Base-by-base conservation (phyloP, 2,113 vertebrate genomes). In the cat (Felis catus) region DNA sequence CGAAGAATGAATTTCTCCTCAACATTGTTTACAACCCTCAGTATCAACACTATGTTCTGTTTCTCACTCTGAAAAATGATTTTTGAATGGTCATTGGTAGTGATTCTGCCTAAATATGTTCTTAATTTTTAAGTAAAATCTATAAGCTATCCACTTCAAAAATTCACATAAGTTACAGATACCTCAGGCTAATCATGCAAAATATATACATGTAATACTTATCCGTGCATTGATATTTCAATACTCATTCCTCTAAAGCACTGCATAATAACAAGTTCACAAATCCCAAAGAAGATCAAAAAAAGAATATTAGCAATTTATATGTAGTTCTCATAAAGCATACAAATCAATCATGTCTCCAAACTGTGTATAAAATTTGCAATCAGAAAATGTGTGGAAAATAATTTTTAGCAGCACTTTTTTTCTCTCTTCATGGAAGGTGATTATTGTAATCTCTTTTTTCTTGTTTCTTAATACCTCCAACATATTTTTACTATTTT, bases 31-130 rank as follows among this genome's bases (percentile, higher is more conserved):
- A 10, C 19, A 36, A 45, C 41, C 82, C 83, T 89, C 85, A 18
- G 12, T 93, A 65, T 89, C 86, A 61, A 48, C 11, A 21, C 33
- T 29, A 9, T 61, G 55, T 53, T 97, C 85, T 76, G 21, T 87
- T 93, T 94, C 48, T 31, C 39, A 71, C 29, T 84, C 58, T 63
- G n/a, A 76, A 95, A 87, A 94, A 89, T 66, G 16, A 61, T 18
- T 94, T 94, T 80, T 55, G 65, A 96, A 86, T 87, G 88, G 58
- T 70, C 61, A 41, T 71, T 85, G n/a, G 45, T 36, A 51, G 70
- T 92, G 70, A 93, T 41, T 96, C 41, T 83, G 51, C 58, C 66
- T 96, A 94, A 95, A 87, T 90, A 12, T 79, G 45, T 93, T 93
- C 36, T 95, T 94, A 71, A 48, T 91, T 83, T 95, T 92, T 82